Evolutionary conservation across 2,888 invertebrate genomes (phyloP), one percentile per base, ranked within the genome.

Genomic region (Caradrina clavipalpis): DNA sequence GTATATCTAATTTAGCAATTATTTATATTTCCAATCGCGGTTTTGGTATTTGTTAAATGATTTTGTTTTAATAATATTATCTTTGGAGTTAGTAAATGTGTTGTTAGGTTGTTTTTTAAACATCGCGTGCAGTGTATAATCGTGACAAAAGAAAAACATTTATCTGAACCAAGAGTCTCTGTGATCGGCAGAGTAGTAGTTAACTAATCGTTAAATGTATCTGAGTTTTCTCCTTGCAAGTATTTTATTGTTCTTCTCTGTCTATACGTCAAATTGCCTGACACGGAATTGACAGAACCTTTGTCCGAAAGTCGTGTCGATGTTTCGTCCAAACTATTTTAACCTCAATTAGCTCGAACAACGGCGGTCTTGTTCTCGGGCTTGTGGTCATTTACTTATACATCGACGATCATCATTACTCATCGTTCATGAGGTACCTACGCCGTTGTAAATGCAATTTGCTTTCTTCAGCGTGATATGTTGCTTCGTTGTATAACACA

Each of bases 281-380:
- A 83, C 81, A 87, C 75, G 87, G 77, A 86, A 92, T 92, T 91
- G 92, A 92, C 91, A 90, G 90, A 84, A 87, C 88, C 92, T 92
- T 94, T 93, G 93, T 92, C 86, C 86, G 83, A 88, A 87, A 90
- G 86, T 90, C 90, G 88, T 90, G 91, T 92, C 87, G 83, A 88
- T 89, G 89, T 91, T 91, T 88, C 88, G 84, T 85, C 85, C 86
- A 89, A 90, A 90, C 87, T 85, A 86, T 92, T 91, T 90, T 90
- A 92, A 91, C 91, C 91, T 93, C 92, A 91, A 94, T 95, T 93
- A 92, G 90, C 88, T 89, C 84, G 71, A 83, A 91, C 93, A 92
- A 88, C 89, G 85, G 81, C 82, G 82, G 83, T 90, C 90, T 91
- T 92, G 92, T 92, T 91, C 90, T 88, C 90, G 78, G 80, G 76